Evolutionary conservation across 2,888 invertebrate species (phyloP).

Genomic region (Diarsia rubi): DNA sequence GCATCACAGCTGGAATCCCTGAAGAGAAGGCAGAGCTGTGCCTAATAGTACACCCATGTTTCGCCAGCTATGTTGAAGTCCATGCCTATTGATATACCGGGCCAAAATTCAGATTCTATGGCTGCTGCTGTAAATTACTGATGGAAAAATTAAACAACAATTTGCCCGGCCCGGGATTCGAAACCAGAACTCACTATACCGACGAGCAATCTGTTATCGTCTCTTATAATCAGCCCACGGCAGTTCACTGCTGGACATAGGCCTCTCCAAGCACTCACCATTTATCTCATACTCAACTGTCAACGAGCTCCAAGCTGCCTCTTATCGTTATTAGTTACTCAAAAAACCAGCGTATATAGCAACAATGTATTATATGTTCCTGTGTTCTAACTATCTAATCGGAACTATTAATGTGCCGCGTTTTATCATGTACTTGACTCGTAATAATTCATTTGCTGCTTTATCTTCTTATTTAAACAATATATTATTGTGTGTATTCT

Average conservation of each 20-base stretch:
- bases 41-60: not conserved
- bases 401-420: not conserved
- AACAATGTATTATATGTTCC: not conserved
- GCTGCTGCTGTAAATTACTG: too few relatives aligned
- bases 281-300: not conserved
- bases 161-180: too few relatives aligned
- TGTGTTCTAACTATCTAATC: conserved; percentile 10
- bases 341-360: not conserved
- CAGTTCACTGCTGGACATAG: not conserved
- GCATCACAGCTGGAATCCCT: not conserved
- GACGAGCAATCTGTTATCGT: not conserved
- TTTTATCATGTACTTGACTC: conserved; percentile 23
- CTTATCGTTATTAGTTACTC: not conserved
- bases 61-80: too few relatives aligned
- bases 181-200: too few relatives aligned
- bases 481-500: not conserved
- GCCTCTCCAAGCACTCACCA: not conserved
- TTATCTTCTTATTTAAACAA: conserved; percentile 11
- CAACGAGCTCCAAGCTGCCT: not conserved
- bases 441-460: conserved; percentile 15
- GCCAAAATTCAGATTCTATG: too few relatives aligned
- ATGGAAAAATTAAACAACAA: too few relatives aligned
- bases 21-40: not conserved
- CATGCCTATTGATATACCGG: too few relatives aligned
- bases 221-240: not conserved